phyloP scores from a whole-genome alignment of 2,113 vertebrate species.

The Parus major region DNA sequence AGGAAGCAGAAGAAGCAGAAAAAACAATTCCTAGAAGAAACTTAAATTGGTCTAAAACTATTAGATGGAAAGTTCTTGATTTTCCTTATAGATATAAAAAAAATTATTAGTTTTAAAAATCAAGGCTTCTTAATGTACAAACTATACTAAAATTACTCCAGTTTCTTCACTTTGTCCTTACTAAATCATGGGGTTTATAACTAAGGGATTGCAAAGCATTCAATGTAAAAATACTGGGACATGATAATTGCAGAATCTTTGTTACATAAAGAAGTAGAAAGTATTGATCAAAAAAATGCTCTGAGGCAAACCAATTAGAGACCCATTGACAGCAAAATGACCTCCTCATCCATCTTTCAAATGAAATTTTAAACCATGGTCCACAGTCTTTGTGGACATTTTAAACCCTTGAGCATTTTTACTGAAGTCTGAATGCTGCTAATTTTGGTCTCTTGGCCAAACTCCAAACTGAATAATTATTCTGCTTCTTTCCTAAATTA shows the following conservation, averaged over 20 bases:
- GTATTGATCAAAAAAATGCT: conserved; percentile 16
- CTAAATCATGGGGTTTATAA: background rate
- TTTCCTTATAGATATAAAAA: background rate
- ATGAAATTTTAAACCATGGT: background rate
- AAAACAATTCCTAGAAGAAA: background rate
- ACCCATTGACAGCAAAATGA: conserved; percentile 2
- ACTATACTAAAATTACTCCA: background rate
- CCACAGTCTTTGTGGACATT: background rate
- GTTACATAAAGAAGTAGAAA: background rate
- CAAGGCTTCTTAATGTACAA: background rate
- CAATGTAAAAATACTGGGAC: background rate
- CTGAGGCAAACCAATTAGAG: background rate
- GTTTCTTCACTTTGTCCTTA: background rate
- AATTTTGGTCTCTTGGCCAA: conserved; percentile 9
- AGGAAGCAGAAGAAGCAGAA: background rate
- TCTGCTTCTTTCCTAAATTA: conserved; percentile 19
- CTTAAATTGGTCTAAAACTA: background rate
- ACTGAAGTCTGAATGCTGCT: background rate
- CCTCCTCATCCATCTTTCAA: conserved; percentile 15
- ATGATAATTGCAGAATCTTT: background rate
- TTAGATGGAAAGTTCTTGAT: background rate
- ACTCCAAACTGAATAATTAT: conserved; percentile 5
- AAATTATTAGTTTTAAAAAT: background rate
- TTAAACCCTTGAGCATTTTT: background rate
- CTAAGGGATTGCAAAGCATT: background rate